Conservation (phyloP, 2,113 vertebrate species). For the Pogonocichla stellata region DNA sequence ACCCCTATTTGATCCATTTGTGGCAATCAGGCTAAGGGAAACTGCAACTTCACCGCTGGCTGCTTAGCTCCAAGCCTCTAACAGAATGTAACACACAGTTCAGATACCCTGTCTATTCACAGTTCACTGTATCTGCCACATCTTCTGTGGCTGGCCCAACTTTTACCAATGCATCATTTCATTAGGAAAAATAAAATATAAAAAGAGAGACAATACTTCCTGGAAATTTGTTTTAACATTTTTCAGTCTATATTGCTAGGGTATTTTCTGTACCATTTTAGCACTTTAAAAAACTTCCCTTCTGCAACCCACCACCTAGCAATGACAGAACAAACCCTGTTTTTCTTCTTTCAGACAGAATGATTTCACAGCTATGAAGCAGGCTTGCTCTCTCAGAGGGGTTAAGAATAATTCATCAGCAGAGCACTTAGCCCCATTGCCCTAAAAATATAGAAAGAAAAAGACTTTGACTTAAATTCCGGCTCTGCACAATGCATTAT, state of each 20-base stretch:
- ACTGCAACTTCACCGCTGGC: not conserved
- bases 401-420: slow-evolving; percentile 24
- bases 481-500: not conserved
- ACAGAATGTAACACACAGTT: not conserved
- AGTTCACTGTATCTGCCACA: not conserved
- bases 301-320: not conserved
- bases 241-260: not conserved
- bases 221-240: not conserved
- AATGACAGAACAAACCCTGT: not conserved
- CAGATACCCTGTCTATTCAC: not conserved
- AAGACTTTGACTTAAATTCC: not conserved
- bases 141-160: not conserved
- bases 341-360: not conserved
- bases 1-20: not conserved
- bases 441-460: not conserved
- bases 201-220: not conserved
- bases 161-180: not conserved
- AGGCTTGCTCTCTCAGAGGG: not conserved
- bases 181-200: no score
- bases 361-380: not conserved
- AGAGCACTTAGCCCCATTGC: not conserved
- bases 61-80: not conserved
- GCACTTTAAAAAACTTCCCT: not conserved
- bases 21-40: not conserved
- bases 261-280: not conserved